Base-by-base conservation (phyloP, 2,888 invertebrate genomes). In the Lamproptera curius region DNA sequence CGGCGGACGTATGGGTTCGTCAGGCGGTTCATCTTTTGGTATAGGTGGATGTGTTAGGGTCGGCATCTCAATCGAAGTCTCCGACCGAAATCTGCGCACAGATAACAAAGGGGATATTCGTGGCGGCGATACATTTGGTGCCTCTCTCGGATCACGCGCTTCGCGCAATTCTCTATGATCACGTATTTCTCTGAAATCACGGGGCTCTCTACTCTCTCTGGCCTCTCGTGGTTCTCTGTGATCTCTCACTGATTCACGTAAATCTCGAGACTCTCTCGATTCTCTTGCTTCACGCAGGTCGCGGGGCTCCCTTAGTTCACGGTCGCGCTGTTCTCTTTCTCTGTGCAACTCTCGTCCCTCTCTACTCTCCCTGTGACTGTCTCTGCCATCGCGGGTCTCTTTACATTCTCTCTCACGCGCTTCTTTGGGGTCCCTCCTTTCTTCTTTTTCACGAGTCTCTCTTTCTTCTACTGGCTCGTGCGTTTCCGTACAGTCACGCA, bases 21-120 rank as follows among this genome's bases (percentile, higher is more conserved):
- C 89, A 50, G 88, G 88, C 13, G 88, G 88, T 58, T 89, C 89
- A 54, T 88, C 88, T 76, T 88, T 89, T 51, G 81, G 90, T 66
- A 82, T 81, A 72, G 84, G 72, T 58, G 86, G 88, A 73, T 88
- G 88, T 72, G 79, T 77, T 35, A 67, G 68, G 11, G 75, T 75
- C n/a, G 77, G 73, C 34, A 70, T 70, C 53, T 88, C 87, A 39
- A 69, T 59, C 45, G 76, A 64, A 28, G 71, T 72, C 63, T 86
- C 85, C 20, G 76, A 61, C 57, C 85, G 72, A 74, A 85, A 86
- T 57, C 88, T 75, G 57, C 88, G 73, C 15, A 88, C 80, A 46
- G 86, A 81, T 68, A 90, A 65, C 65, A 88, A 57, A 55, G 85
- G 76, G 54, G 88, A 82, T 76, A 86, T 76, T 76, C 88, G 70